Evolutionary conservation across 2,888 invertebrate genomes (phyloP).

Genomic region (Papilio gigon): DNA sequence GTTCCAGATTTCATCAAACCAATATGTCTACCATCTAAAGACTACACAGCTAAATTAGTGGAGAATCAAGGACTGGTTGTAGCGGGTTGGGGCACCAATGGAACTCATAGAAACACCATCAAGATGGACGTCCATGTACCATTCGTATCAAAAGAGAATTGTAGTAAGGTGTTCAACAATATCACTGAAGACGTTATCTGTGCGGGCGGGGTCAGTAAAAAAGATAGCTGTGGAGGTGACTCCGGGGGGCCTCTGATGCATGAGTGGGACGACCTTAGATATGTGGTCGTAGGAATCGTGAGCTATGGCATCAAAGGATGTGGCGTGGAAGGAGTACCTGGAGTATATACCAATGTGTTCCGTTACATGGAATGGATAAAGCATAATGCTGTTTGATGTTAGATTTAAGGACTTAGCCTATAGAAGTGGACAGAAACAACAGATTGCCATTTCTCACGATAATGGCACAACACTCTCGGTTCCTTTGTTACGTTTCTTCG

Average conservation of each 20-base stretch:
- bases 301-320: constrained; percentile 71
- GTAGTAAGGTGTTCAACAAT: background rate
- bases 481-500: background rate
- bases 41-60: background rate
- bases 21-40: background rate
- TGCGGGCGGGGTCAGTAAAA: background rate
- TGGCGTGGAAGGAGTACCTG: constrained; percentile 65
- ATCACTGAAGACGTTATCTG: background rate
- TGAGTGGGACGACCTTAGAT: constrained; percentile 7
- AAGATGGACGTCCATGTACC: background rate
- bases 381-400: background rate
- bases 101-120: background rate
- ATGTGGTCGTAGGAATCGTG: constrained; percentile 48
- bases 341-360: constrained; percentile 72
- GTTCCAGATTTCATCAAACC: constrained; percentile 4
- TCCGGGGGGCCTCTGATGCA: constrained; percentile 1
- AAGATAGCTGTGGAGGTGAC: constrained; percentile 4
- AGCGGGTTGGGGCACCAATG: background rate
- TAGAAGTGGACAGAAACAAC: background rate
- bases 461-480: background rate
- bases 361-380: constrained; percentile 72
- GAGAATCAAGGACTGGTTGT: background rate
- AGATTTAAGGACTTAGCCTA: background rate
- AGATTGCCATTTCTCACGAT: too few species aligned
- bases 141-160: background rate